Evolutionary conservation across 2,113 vertebrate genomes (phyloP).

Genomic region (Daboia siamensis): DNA sequence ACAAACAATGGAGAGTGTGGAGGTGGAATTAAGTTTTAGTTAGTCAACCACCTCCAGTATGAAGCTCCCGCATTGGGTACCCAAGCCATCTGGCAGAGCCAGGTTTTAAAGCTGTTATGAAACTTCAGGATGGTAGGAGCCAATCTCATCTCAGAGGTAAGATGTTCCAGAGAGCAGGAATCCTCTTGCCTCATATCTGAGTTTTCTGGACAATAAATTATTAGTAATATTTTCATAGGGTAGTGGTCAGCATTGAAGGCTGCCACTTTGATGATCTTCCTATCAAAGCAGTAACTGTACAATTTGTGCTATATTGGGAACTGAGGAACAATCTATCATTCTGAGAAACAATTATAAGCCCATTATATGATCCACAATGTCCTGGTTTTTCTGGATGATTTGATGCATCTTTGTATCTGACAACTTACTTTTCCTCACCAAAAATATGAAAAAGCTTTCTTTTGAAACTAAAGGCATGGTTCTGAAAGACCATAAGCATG

Average conservation of each 20-base stretch:
- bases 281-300: neutral
- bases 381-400: neutral
- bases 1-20: neutral
- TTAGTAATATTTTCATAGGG: neutral
- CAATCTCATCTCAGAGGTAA: no score
- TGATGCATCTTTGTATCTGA: neutral
- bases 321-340: neutral
- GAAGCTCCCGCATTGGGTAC: no score
- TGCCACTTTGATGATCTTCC: neutral
- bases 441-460: neutral
- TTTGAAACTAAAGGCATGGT: neutral
- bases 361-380: neutral
- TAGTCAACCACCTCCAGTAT: neutral
- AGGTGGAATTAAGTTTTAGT: neutral
- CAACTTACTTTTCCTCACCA: neutral
- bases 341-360: neutral
- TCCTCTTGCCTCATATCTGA: neutral
- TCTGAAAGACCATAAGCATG: neutral
- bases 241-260: neutral
- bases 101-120: no score
- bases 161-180: neutral
- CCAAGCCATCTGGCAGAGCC: no score
- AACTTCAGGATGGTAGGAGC: no score
- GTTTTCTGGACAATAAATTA: neutral
- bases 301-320: neutral